Base-by-base conservation (phyloP, 2,113 vertebrate species). In the Nannospalax galili region DNA sequence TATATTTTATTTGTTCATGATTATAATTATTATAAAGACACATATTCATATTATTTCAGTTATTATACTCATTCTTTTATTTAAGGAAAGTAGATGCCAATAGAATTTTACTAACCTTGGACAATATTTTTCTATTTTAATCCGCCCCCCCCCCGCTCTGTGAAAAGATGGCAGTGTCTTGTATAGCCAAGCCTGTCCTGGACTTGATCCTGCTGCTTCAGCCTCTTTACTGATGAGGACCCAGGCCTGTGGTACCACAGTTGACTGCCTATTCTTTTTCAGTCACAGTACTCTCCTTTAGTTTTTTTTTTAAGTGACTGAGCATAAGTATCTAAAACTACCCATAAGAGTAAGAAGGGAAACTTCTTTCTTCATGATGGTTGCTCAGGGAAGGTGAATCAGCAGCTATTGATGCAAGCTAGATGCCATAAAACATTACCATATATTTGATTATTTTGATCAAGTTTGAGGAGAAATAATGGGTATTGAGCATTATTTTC, bases 11-110 rank as follows among this genome's bases (percentile, higher is more conserved):
- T 64, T 64, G 92, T 42, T n/a, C 9, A 86, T n/a, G 35, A 20
- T 82, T 90, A 40, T 45, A 89, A 30, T 64, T 86, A 81, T 90
- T 96, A 91, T 22, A 40, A 92, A 92, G 26, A 75, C 60, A 72
- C 90, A 69, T 19, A 73, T 80, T 69, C 5, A 12, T 69, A 75
- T 75, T 92, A 15, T 84, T 94, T 56, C 37, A 35, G 2, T 94
- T 94, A 86, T 48, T 65, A 89, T 20, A 88, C 58, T 64, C 78
- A 90, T 92, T 92, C 72, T 62, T 45, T 81, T 84, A 78, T 40
- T 90, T 62, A 80, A 84, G 42, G n/a, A 73, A 92, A 81, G 80
- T 35, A 79, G 52, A 95, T 77, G 32, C 37, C 78, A 79, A 86
- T 26, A 67, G 4, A 4, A 45, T n/a, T 86, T 92, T 65, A 6